phyloP scores from a whole-genome alignment of 2,113 vertebrate genomes.

The Embiotoca jacksoni region DNA sequence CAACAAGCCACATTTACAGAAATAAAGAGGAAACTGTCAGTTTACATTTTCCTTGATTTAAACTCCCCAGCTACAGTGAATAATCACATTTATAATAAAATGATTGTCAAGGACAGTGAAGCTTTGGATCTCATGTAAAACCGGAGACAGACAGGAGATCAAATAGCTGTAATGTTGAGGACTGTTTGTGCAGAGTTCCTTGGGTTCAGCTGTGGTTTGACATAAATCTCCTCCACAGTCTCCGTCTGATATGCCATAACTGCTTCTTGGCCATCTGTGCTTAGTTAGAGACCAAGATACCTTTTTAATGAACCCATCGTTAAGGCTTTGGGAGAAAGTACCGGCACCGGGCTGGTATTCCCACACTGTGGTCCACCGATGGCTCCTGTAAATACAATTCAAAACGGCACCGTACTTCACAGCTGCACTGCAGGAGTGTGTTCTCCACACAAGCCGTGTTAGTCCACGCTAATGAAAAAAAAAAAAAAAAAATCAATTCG shows the following conservation, averaged over 20 bases:
- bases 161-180: constrained; percentile 61
- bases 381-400: constrained; percentile 22
- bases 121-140: constrained; percentile 39
- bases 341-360: constrained; percentile 34
- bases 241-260: constrained; percentile 48
- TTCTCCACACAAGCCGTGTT: not conserved
- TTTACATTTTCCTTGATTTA: constrained; percentile 39
- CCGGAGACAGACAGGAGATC: constrained; percentile 61
- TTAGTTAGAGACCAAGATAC: constrained; percentile 64
- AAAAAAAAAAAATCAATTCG: constrained; percentile 19
- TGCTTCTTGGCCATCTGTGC: constrained; percentile 66
- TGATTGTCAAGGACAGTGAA: constrained; percentile 42
- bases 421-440: constrained; percentile 5
- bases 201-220: constrained; percentile 60
- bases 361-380: constrained; percentile 27
- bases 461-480: not conserved
- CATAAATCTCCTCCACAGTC: constrained; percentile 57
- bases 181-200: constrained; percentile 36
- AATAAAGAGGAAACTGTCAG: constrained; percentile 43
- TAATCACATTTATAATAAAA: constrained; percentile 55
- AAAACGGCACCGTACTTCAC: constrained; percentile 33
- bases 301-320: constrained; percentile 74
- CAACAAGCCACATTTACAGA: constrained; percentile 37
- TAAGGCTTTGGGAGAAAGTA: constrained; percentile 59
- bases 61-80: constrained; percentile 38